These are phyloP conservation scores for Scelioninae gen. 1 DNA, from an alignment of 2,888 invertebrate genomes.

Conservation along the genomic window DNA sequence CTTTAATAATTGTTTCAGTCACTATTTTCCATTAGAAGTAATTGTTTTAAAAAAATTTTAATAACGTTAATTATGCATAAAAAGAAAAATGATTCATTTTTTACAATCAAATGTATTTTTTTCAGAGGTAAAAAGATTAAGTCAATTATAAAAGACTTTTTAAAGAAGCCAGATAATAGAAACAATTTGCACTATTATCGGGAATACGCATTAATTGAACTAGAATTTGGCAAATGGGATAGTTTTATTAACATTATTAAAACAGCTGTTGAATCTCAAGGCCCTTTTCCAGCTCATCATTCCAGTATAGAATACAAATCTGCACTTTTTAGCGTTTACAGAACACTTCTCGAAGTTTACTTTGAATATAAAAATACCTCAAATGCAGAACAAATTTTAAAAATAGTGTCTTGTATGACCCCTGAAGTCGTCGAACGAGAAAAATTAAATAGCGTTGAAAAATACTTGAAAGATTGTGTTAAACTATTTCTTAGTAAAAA, in stretches of 20 bases:
- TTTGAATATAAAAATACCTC: conserved; percentile 73
- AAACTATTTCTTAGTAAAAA: conserved; percentile 72
- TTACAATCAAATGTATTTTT: too few species aligned
- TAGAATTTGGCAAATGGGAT: conserved; percentile 85
- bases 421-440: conserved; percentile 62
- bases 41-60: too few species aligned
- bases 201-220: conserved; percentile 88
- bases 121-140: conserved; percentile 85
- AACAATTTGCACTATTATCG: conserved; percentile 86
- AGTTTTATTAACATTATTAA: conserved; percentile 85
- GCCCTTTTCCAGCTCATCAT: conserved; percentile 73
- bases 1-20: too few species aligned
- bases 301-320: conserved; percentile 78
- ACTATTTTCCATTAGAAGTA: too few species aligned
- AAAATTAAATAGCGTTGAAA: conserved; percentile 71
- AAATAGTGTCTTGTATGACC: conserved; percentile 73
- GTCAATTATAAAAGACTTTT: conserved; percentile 85
- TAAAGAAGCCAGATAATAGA: conserved; percentile 86
- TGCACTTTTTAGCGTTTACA: conserved; percentile 83
- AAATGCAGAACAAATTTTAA: conserved; percentile 72
- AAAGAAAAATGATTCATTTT: too few species aligned
- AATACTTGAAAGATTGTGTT: conserved; percentile 74
- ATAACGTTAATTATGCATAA: too few species aligned
- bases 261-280: conserved; percentile 84
- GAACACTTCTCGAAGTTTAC: conserved; percentile 82